phyloP scores from a whole-genome alignment of 2,797 vertebrate species.

The Syngnathus acus region DNA sequence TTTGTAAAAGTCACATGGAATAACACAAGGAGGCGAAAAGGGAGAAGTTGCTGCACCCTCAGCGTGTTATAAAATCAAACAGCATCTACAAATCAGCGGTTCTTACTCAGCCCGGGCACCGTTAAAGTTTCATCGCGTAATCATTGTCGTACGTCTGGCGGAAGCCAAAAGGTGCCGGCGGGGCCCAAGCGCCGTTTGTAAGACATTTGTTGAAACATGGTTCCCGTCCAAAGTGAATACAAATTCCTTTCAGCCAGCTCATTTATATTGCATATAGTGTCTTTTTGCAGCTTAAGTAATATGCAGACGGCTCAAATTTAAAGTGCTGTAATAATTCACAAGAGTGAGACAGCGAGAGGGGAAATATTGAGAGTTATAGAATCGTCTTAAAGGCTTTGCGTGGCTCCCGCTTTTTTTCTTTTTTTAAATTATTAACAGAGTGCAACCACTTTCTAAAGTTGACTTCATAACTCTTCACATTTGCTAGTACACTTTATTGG shows the following conservation, averaged over 20 bases:
- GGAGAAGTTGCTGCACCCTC: constrained; percentile 21
- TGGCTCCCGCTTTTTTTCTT: constrained; percentile 10
- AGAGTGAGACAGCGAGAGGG: constrained; percentile 4
- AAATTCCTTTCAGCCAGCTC: constrained; percentile 34
- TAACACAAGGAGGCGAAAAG: constrained; percentile 43
- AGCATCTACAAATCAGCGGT: constrained; percentile 33
- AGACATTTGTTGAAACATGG: constrained; percentile 35
- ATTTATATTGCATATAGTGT: constrained; percentile 53
- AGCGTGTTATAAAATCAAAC: background rate
- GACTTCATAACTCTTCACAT: constrained; percentile 1
- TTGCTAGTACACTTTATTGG: background rate
- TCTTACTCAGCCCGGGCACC: constrained; percentile 33
- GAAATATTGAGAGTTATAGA: constrained; percentile 20
- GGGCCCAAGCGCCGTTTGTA: constrained; percentile 44
- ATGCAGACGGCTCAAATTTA: constrained; percentile 49
- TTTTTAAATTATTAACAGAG: constrained; percentile 40
- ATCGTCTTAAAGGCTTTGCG: constrained; percentile 24
- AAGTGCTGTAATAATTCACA: constrained; percentile 61
- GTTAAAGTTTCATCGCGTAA: constrained; percentile 40
- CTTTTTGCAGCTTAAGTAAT: constrained; percentile 53
- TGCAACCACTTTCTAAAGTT: constrained; percentile 20
- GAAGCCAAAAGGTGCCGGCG: constrained; percentile 20
- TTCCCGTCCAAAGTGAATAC: constrained; percentile 45
- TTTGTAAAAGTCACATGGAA: constrained; percentile 37
- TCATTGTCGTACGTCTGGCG: constrained; percentile 23